These are phyloP conservation scores for Indicator maculatus DNA, from an alignment of 2,113 vertebrate species.

Conservation along the genomic window DNA sequence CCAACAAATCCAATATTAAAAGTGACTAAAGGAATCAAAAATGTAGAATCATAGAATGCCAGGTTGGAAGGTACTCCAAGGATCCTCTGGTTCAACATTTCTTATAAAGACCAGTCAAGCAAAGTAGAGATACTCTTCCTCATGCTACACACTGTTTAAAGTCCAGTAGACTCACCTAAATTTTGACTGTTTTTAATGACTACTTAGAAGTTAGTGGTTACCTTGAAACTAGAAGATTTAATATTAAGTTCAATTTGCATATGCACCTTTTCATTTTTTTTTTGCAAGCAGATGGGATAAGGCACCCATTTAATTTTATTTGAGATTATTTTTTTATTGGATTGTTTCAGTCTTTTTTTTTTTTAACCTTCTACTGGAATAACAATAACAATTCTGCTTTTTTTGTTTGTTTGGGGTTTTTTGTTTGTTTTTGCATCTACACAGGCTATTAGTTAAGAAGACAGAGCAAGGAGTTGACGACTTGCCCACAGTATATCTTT, in stretches of 20 bases:
- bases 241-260: neutral
- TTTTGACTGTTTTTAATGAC: neutral
- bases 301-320: fast-evolving
- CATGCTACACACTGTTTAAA: neutral
- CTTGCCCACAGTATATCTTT: fast-evolving
- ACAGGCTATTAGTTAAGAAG: neutral
- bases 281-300: neutral
- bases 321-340: neutral
- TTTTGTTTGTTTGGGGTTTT: neutral
- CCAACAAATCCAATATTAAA: neutral
- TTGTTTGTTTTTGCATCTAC: neutral
- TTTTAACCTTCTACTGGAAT: neutral
- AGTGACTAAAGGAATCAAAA: neutral
- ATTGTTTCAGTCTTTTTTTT: fast-evolving
- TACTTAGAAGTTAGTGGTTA: neutral
- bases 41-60: neutral
- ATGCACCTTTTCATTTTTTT: neutral
- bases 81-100: neutral
- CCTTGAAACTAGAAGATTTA: neutral
- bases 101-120: neutral
- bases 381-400: neutral
- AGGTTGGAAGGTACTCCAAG: too few species aligned
- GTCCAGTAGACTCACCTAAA: neutral
- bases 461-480: neutral
- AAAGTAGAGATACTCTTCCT: neutral